Evolutionary conservation across 2,797 vertebrate genomes (phyloP), one percentile per base, ranked within the genome.

Genomic region (Salmo trutta): DNA sequence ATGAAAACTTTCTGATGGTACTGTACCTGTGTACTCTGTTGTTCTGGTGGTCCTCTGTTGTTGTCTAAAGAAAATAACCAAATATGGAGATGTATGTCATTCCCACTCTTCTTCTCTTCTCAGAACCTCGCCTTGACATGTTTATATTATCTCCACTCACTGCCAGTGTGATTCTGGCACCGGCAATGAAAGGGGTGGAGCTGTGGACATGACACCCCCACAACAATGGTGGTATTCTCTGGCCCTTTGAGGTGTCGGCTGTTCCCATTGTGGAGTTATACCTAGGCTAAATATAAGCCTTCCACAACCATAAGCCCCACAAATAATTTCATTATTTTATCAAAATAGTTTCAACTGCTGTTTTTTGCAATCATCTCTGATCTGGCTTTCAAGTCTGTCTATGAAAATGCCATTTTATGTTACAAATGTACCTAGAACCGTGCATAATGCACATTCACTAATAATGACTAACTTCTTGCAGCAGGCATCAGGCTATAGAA

Each of bases 211-310:
- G 66, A 17, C 27, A 68, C 21, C 66, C 66, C 29, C 66, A 31
- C 27, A 68, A 68, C 66, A 68, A 24, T 68, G 66, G 66, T 31
- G 29, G 66, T 17, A 68, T 31, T 68, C 36, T 68, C 66, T 68
- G 14, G 24, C 5, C 31, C 29, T 68, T 68, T 68, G 66, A 68
- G 29, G 29, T 31, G 29, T 68, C 3, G 66, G 66, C 66, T 36
- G 66, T 68, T 33, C 66, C 2, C 27, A 16, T 19, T 68, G 29
- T 47, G 41, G 1, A 47, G 41, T 47, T 10, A 47, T 47, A 47
- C 4, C 41, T 47, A 47, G 41, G 41, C 41, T 47, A 47, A 47
- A 47, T 47, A 47, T 47, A 47, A 47, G 41, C 8, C 41, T 47
- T 47, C 41, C 41, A 47, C 41, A 47, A 47, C 41, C 41, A 47